A percentile compares a stretch with the other conserved stretches of the same genome.
Evolutionary conservation across 2,113 vertebrate species (phyloP).

Genomic region (Bostrychus sinensis): DNA sequence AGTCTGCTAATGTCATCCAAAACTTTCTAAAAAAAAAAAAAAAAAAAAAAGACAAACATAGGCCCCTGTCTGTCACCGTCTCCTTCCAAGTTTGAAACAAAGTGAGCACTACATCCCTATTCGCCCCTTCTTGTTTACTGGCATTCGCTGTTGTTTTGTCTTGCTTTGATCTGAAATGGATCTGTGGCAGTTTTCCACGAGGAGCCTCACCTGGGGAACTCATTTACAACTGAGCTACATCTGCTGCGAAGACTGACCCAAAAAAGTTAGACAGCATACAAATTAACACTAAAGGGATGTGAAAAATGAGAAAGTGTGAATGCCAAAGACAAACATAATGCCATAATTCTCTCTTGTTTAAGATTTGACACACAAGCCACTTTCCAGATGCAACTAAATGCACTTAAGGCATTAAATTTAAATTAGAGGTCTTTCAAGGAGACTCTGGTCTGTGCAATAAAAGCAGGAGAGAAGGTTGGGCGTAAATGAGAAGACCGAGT

Average conservation of each 20-base stretch:
- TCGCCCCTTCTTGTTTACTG: neutral
- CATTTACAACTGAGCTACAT: constrained; percentile 8
- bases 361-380: constrained; percentile 17
- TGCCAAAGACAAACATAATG: constrained; percentile 8
- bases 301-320: constrained; percentile 21
- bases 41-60: neutral
- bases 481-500: too few relatives aligned
- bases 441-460: constrained; percentile 1
- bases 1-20: neutral
- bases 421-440: constrained; percentile 37
- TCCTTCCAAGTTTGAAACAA: neutral
- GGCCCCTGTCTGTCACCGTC: neutral
- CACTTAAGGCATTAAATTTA: constrained; percentile 51
- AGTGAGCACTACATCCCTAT: neutral
- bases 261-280: neutral
- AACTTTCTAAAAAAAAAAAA: neutral
- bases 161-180: constrained; percentile 5
- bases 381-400: constrained; percentile 26
- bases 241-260: neutral
- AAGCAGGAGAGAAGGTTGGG: neutral
- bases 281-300: constrained; percentile 24
- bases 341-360: constrained; percentile 11
- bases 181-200: constrained; percentile 1
- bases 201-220: constrained; percentile 5
- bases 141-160: neutral